These are phyloP conservation scores for Cryptophagus acutangulus DNA, from an alignment of 2,888 invertebrate genomes.

Conservation along the genomic window DNA sequence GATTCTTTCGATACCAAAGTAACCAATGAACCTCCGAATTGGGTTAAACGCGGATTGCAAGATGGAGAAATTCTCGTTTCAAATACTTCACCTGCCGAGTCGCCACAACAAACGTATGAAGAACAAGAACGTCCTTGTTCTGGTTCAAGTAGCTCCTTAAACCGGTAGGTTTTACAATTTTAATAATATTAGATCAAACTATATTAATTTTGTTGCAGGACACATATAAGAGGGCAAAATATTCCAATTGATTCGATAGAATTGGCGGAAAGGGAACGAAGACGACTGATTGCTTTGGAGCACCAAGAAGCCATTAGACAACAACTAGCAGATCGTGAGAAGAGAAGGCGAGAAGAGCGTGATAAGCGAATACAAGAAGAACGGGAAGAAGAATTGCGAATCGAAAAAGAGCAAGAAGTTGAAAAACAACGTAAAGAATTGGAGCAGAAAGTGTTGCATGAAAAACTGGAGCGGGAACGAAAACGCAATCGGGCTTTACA, in stretches of 20 bases:
- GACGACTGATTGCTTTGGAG: constrained; percentile 76
- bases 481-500: constrained; percentile 70
- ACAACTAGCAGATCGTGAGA: constrained; percentile 80
- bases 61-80: constrained; percentile 49
- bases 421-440: constrained; percentile 65
- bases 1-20: constrained; percentile 19
- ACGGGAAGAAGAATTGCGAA: constrained; percentile 71
- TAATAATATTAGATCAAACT: background rate
- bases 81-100: constrained; percentile 46
- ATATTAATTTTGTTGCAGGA: constrained; percentile 47
- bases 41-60: constrained; percentile 53
- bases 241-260: constrained; percentile 75
- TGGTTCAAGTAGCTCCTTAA: constrained; percentile 37
- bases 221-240: constrained; percentile 81
- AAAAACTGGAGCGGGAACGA: constrained; percentile 67
- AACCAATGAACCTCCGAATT: constrained; percentile 47
- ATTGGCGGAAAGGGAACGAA: constrained; percentile 74
- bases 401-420: constrained; percentile 68
- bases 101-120: constrained; percentile 44
- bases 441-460: constrained; percentile 62
- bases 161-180: constrained; percentile 27
- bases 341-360: constrained; percentile 68
- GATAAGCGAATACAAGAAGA: constrained; percentile 73
- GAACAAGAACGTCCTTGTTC: constrained; percentile 44
- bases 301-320: constrained; percentile 80